A percentile compares a stretch with the other conserved stretches of the same genome.
These are phyloP conservation scores for Cecropterus lyciades DNA, from an alignment of 1,140 invertebrate genomes.

Conservation along the genomic window DNA sequence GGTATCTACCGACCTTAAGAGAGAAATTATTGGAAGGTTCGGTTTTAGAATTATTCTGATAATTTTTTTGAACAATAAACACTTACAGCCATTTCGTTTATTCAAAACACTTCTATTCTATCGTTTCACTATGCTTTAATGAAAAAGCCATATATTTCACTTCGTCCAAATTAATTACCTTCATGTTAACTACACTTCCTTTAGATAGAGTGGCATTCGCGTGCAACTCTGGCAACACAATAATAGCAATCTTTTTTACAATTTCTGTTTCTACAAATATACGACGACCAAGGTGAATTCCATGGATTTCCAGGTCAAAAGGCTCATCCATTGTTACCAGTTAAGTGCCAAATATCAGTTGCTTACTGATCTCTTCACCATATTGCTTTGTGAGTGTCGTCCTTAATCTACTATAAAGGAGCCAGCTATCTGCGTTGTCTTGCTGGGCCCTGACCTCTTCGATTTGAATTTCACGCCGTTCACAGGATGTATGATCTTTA, in stretches of 20 bases:
- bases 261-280: background rate
- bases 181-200: slow-evolving; percentile 7
- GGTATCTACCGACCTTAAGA: slow-evolving; percentile 10
- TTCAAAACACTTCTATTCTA: slow-evolving; percentile 14
- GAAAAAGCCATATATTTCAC: slow-evolving; percentile 20
- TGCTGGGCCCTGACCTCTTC: too few species aligned
- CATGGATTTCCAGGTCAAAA: background rate
- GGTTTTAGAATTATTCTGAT: slow-evolving; percentile 8
- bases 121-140: slow-evolving; percentile 8
- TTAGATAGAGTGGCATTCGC: background rate
- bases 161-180: slow-evolving; percentile 12
- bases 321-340: slow-evolving; percentile 9
- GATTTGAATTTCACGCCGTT: too few species aligned
- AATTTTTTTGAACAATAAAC: slow-evolving; percentile 10
- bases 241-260: background rate
- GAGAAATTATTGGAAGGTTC: slow-evolving; percentile 6
- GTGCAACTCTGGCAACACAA: background rate
- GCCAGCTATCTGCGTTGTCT: too few species aligned
- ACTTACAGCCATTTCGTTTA: too few species aligned
- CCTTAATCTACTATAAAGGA: too few species aligned
- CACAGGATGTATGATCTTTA: too few species aligned
- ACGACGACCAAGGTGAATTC: background rate
- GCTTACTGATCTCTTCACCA: slow-evolving; percentile 8
- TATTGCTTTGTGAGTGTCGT: too few species aligned
- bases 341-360: slow-evolving; percentile 6